Base-by-base conservation (phyloP, 2,113 vertebrate genomes). In the Heterocephalus glaber region DNA sequence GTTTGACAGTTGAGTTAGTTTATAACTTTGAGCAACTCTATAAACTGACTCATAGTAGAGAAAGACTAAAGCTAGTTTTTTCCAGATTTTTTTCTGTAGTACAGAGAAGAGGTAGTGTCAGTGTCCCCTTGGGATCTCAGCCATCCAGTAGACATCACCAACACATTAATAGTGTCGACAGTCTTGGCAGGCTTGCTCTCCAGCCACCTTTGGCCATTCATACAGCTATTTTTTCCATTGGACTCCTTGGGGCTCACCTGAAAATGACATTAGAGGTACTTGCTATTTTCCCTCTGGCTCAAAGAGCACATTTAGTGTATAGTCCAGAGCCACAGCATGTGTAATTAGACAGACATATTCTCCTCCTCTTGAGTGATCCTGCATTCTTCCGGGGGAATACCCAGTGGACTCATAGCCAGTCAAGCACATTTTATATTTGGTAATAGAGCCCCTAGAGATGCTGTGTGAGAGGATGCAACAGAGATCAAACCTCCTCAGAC, bases 361-460 rank as follows among this genome's bases (percentile, higher is more conserved):
- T 72, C 33, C 41, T 80, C 0, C 61, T 70, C 47, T 91, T 17
- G 1, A n/a, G 24, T n/a, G 30, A 26, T 90, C 54, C 72, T 24
- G 19, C 19, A 9, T 74, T 79, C 44, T 61, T 68, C 72, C 28
- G 16, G 20, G 22, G 63, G 82, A 60, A 82, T 35, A 30, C 86
- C 52, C 3, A 1, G 60, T 26, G 56, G 66, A 70, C 24, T 87
- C 47, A 58, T 11, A 93, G 24, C 52, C 44, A 35, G 41, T 49
- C 47, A 60, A 54, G 70, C 38, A 86, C 22, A 35, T 76, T 94
- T 95, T 76, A 52, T 49, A 41, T 68, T 56, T 63, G 66, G 80
- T 95, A 95, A 86, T 61, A 80, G 84, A 93, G 61, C 17, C 79
- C 58, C 66, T 26, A 22, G 95, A 58, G 74, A 38, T 76, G 66